phyloP scores from a whole-genome alignment of 2,888 invertebrate genomes.

The Rhingia campestris region DNA sequence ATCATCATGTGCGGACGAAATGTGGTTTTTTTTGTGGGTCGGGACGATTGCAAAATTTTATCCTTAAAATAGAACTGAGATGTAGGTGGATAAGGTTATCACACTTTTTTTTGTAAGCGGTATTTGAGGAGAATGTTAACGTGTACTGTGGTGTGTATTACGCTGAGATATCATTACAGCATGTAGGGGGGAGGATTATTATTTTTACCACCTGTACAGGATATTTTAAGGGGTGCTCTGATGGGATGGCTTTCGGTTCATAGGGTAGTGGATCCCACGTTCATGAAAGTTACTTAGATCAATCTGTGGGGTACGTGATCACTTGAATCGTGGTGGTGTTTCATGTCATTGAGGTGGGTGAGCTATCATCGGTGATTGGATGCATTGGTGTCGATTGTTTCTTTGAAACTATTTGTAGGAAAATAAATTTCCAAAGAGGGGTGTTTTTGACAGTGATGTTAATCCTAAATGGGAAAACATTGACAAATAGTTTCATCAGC shows the following conservation, averaged over 20 bases:
- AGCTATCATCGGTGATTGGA: not conserved
- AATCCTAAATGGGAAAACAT: no score
- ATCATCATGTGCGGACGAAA: not conserved
- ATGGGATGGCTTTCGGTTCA: conserved; percentile 3
- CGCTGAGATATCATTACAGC: not conserved
- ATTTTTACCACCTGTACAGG: conserved; percentile 13
- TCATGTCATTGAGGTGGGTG: not conserved
- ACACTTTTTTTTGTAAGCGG: not conserved
- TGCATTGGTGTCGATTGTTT: not conserved
- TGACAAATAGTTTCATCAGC: no score
- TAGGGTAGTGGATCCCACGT: not conserved
- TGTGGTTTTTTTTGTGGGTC: not conserved
- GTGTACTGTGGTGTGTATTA: not conserved
- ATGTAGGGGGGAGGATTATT: not conserved
- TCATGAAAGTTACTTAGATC: conserved; percentile 16
- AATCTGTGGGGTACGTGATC: conserved; percentile 29
- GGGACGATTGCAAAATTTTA: conserved; percentile 13
- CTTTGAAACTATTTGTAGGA: no score
- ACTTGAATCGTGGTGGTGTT: conserved; percentile 6
- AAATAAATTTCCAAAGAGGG: no score
- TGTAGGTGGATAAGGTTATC: conserved; percentile 24
- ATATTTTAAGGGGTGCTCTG: conserved; percentile 15
- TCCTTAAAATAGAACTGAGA: conserved; percentile 18
- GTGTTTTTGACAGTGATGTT: no score
- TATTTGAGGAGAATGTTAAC: not conserved